A percentile compares a stretch with the other conserved stretches of the same genome.
phyloP scores from a whole-genome alignment of 2,888 invertebrate genomes.

The Erebia palarica region DNA sequence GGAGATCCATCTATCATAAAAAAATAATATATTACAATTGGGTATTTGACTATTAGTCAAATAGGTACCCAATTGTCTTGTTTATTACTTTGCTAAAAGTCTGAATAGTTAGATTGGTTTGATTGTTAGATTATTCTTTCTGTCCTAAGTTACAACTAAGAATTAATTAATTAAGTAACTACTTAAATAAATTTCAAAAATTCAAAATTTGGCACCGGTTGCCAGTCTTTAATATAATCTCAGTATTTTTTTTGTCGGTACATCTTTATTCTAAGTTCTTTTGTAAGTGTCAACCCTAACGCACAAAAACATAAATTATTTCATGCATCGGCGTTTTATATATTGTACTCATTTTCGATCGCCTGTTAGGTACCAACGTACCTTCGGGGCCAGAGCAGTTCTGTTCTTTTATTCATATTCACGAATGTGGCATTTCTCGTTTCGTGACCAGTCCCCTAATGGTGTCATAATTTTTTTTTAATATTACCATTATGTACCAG shows the following conservation, averaged over 20 bases:
- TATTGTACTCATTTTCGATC: constrained; percentile 46
- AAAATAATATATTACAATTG: too few species aligned
- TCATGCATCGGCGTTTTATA: constrained; percentile 23
- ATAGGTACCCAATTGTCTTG: too few species aligned
- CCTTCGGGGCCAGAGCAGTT: constrained; percentile 53
- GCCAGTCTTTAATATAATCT: too few species aligned
- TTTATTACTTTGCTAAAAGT: too few species aligned
- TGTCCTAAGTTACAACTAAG: too few species aligned
- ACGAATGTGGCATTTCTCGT: constrained; percentile 72
- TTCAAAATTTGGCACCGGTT: too few species aligned
- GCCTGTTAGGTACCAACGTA: constrained; percentile 53
- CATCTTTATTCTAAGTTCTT: neutral
- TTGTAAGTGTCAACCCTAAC: constrained; percentile 11
- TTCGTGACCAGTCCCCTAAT: constrained; percentile 60
- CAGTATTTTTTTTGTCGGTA: neutral
- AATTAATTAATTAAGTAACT: too few species aligned
- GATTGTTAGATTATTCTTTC: too few species aligned
- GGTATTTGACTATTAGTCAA: too few species aligned
- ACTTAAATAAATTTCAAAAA: too few species aligned
- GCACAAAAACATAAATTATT: constrained; percentile 42
- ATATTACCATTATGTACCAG: constrained; percentile 23
- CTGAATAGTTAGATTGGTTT: too few species aligned
- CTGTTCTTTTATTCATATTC: constrained; percentile 69
- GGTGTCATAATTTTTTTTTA: constrained; percentile 64
- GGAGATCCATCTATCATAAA: too few species aligned